These are phyloP conservation scores for Lacerta viridis DNA, from an alignment of 2,797 vertebrate species.

Conservation along the genomic window DNA sequence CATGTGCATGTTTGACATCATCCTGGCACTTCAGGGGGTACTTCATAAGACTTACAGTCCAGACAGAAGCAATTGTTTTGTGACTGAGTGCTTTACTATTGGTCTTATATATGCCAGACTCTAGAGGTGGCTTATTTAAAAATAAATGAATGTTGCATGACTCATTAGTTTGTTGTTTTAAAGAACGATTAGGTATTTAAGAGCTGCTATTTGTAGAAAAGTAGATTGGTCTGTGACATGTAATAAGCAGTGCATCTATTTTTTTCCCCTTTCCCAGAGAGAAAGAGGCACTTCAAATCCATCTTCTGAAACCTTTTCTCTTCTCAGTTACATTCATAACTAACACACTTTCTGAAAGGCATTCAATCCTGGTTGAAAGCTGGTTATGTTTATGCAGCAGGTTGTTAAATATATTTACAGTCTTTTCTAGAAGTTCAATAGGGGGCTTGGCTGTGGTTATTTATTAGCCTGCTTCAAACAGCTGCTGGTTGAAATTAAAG, in stretches of 20 bases:
- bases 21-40: background rate
- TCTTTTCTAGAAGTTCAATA: slow-evolving; percentile 57
- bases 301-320: slow-evolving; percentile 51
- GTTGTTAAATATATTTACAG: slow-evolving; percentile 73
- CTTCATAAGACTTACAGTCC: slow-evolving; percentile 46
- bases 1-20: background rate
- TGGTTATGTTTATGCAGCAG: slow-evolving; percentile 66
- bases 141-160: slow-evolving; percentile 67
- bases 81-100: slow-evolving; percentile 56
- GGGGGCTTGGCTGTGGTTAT: slow-evolving; percentile 44
- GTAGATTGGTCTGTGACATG: slow-evolving; percentile 64
- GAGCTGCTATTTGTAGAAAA: slow-evolving; percentile 58
- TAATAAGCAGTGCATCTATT: slow-evolving; percentile 5
- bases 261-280: slow-evolving; percentile 27
- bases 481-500: slow-evolving; percentile 70
- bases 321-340: slow-evolving; percentile 25
- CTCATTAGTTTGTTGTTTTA: slow-evolving; percentile 59
- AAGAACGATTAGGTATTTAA: slow-evolving; percentile 45
- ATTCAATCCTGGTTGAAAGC: slow-evolving; percentile 54
- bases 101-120: slow-evolving; percentile 48
- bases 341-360: slow-evolving; percentile 62
- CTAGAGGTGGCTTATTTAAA: slow-evolving; percentile 62
- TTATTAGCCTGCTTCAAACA: slow-evolving; percentile 68
- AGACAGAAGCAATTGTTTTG: slow-evolving; percentile 46
- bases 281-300: slow-evolving; percentile 35